Evolutionary conservation across 2,888 invertebrate genomes (phyloP), one percentile per base, ranked within the genome.

Genomic region (Lepidocyrtinus sp.): DNA sequence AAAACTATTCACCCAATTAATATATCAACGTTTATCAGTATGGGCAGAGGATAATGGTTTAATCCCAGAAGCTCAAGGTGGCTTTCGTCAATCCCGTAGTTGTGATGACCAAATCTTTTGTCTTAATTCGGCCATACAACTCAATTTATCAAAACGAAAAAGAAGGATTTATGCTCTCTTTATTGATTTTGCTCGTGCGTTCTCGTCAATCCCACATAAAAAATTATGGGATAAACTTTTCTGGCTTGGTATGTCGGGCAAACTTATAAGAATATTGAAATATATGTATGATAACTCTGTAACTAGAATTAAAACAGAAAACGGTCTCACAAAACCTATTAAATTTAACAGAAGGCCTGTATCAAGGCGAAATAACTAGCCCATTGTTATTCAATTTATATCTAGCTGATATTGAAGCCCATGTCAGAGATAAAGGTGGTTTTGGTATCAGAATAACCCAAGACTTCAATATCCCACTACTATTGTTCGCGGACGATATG

Each of bases 1-100:
- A 2, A 82, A 83, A 75, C 1, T 74, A 1, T 83, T 83, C 22
- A 83, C 82, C n/a, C 67, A 75, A 62, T 65, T 83, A 3, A n/a
- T 82, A n/a, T n/a, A 46, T 3, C 12, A 55, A 2, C 64, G 83
- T 17, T 17, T 82, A 17, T 21, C 2, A 1, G 19, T 9, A 2
- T 82, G 73, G 69, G 76, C 73, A n/a, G 64, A 77, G 2, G 5
- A 2, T 2, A 46, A 45, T 9, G 63, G 67, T 7, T 72, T 75
- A 5, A 3, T 81, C 0, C 77, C 81, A 0, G 77, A 83, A 59
- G 19, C 22, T 1, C 83, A 77, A 62, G 77, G 71, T 0, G 83
- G 83, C 0, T 83, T 83, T 22, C 25, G 80, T 19, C 65, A 72
- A 26, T 19, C 22, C 0, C 65, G 81, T 63, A 36, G 68, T 0